A percentile compares a stretch with the other conserved stretches of the same genome.
phyloP scores from a whole-genome alignment of 1,140 invertebrate genomes.

The Acromyrmex heyeri region DNA sequence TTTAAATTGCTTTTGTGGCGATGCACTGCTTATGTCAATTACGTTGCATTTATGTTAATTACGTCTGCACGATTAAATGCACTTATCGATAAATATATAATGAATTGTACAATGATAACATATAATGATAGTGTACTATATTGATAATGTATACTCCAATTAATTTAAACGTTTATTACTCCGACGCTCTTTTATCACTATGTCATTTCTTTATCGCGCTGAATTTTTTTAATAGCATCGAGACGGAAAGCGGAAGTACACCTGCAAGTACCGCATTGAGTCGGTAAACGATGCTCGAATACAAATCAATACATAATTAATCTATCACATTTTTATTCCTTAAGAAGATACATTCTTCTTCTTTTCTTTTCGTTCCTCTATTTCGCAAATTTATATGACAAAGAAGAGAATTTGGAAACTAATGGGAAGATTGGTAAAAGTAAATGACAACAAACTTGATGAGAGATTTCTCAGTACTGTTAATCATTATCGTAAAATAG shows the following conservation, averaged over 20 bases:
- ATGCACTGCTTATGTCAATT: constrained; percentile 1
- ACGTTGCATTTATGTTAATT: constrained; percentile 3
- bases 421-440: too few species aligned
- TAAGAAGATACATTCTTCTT: background rate
- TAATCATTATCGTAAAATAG: too few species aligned
- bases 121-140: background rate
- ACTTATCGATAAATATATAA: background rate
- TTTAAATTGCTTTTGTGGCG: background rate
- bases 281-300: background rate
- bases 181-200: background rate
- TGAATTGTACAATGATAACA: background rate
- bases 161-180: constrained; percentile 4
- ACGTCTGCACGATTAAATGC: background rate
- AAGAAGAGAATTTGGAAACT: too few species aligned
- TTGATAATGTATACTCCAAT: background rate
- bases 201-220: background rate
- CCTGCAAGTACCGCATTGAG: background rate
- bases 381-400: too few species aligned
- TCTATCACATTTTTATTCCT: background rate
- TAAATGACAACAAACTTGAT: too few species aligned
- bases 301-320: background rate
- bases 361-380: too few species aligned
- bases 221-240: background rate
- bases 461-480: too few species aligned
- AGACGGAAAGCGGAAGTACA: background rate